Evolutionary conservation across 2,113 vertebrate genomes (phyloP).

Genomic region (Brachypteracias leptosomus): DNA sequence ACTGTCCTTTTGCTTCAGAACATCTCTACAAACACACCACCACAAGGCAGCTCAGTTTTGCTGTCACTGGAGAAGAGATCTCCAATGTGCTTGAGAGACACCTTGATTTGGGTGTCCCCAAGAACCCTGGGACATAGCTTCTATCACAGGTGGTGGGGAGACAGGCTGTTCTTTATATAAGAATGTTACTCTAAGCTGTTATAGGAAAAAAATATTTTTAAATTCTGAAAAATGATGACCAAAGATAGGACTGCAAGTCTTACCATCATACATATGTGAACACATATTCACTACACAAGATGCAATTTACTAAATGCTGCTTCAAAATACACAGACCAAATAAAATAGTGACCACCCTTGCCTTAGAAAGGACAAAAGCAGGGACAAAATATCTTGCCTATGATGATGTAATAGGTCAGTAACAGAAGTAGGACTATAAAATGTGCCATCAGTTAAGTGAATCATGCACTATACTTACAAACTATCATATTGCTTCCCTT

Average conservation of each 20-base stretch:
- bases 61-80: not conserved
- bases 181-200: not conserved
- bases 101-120: not conserved
- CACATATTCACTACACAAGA: not conserved
- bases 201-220: not conserved
- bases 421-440: constrained; percentile 13
- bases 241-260: not conserved
- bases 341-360: not conserved
- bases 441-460: not conserved
- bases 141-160: not conserved
- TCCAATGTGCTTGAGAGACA: not conserved
- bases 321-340: not conserved
- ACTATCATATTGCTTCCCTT: not conserved
- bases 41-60: not conserved
- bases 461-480: not conserved
- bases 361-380: not conserved
- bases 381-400: not conserved
- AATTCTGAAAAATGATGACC: not conserved
- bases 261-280: not conserved
- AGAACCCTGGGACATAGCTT: fast-evolving
- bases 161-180: not conserved
- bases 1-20: not conserved
- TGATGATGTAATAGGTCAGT: constrained; percentile 6
- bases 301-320: not conserved
- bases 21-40: fast-evolving